Conservation (phyloP, 1,140 invertebrate species). For the Bombus cullumanus region DNA sequence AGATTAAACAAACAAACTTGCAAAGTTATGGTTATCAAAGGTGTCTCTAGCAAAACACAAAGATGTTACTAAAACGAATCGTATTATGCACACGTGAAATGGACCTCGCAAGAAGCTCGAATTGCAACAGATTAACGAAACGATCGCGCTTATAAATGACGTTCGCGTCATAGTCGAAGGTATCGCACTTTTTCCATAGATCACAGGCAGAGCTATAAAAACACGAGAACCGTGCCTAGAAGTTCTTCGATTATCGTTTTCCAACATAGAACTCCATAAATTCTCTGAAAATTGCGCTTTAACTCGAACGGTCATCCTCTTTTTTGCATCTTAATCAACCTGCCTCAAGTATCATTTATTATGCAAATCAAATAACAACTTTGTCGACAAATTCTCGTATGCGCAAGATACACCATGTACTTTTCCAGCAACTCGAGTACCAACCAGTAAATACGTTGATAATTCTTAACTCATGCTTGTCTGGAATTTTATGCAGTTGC, state of each 20-base stretch:
- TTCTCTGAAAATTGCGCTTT: background rate
- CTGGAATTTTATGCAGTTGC: background rate
- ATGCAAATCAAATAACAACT: slow-evolving; percentile 13
- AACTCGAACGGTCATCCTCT: background rate
- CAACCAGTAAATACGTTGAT: background rate
- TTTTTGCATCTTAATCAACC: background rate
- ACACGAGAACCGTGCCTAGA: background rate
- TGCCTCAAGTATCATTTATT: background rate
- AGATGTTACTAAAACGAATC: background rate
- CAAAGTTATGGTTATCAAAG: background rate
- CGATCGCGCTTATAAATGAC: background rate
- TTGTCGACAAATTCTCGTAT: background rate
- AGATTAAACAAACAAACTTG: background rate
- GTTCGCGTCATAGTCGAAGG: background rate
- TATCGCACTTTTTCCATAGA: no score
- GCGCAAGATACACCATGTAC: background rate
- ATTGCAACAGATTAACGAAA: background rate
- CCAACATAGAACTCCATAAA: background rate
- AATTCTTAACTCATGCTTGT: background rate
- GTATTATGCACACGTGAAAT: no score
- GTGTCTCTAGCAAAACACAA: background rate
- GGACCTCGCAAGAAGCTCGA: no score
- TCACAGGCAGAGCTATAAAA: background rate
- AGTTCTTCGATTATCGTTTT: background rate
- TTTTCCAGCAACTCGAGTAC: background rate